These are phyloP conservation scores for Brassicogethes aeneus DNA, from an alignment of 2,888 invertebrate genomes.

Conservation along the genomic window DNA sequence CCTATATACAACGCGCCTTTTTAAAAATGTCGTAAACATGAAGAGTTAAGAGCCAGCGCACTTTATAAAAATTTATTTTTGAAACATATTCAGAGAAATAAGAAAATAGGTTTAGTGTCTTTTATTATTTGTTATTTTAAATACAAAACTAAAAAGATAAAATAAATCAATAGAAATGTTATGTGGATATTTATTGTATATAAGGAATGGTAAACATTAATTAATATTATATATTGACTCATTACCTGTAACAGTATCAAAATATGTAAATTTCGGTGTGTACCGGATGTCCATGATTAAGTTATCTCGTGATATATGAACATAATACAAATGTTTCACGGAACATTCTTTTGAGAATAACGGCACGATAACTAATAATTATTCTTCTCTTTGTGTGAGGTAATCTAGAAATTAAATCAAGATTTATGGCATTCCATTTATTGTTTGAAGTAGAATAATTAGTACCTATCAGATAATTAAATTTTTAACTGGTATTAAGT, in stretches of 20 bases:
- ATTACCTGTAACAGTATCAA: not conserved
- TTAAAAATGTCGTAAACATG: constrained; percentile 32
- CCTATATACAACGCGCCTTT: constrained; percentile 31
- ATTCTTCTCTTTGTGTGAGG: constrained; percentile 1
- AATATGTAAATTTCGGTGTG: not conserved
- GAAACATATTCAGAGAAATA: too few species aligned
- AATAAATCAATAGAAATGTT: too few species aligned
- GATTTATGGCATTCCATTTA: constrained; percentile 1
- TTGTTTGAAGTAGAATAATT: constrained; percentile 1
- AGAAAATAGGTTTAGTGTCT: too few species aligned
- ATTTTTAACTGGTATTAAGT: not conserved
- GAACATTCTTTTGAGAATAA: not conserved
- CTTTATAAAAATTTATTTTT: too few species aligned
- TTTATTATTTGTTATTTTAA: too few species aligned
- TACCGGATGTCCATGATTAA: not conserved
- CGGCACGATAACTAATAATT: not conserved
- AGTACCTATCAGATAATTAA: constrained; percentile 1
- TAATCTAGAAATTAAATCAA: not conserved
- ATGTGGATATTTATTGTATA: too few species aligned
- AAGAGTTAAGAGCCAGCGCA: constrained; percentile 30
- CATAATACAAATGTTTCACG: not conserved
- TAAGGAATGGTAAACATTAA: constrained; percentile 9
- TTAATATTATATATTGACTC: not conserved
- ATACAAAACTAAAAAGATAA: too few species aligned
- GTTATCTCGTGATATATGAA: constrained; percentile 20